Evolutionary conservation across 2,888 invertebrate genomes (phyloP).

Genomic region (Taenaris catops): DNA sequence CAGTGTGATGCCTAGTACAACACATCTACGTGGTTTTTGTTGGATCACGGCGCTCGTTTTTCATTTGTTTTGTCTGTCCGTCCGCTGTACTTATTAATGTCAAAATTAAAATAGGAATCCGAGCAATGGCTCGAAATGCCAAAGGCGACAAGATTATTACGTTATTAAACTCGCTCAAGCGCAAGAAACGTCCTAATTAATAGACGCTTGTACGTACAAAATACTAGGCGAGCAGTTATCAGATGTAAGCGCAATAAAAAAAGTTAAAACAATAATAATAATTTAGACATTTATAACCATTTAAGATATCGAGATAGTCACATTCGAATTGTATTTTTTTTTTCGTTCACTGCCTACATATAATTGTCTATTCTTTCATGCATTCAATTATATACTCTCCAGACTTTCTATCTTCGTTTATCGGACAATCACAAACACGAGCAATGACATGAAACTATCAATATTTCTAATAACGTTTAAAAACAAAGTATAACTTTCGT

Average conservation of each 20-base stretch:
- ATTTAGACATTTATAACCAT: constrained; percentile 24
- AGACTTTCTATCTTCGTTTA: constrained; percentile 74
- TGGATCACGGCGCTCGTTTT: constrained; percentile 58
- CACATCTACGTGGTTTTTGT: constrained; percentile 66
- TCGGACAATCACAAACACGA: constrained; percentile 69
- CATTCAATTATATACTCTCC: constrained; percentile 61
- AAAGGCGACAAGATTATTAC: constrained; percentile 64
- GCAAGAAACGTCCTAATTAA: constrained; percentile 53
- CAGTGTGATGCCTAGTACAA: constrained; percentile 70
- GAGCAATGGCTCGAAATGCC: constrained; percentile 51
- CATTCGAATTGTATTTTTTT: constrained; percentile 36
- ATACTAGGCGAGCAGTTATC: constrained; percentile 13
- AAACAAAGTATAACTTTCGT: constrained; percentile 75
- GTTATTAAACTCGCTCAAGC: constrained; percentile 48
- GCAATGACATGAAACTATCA: constrained; percentile 78
- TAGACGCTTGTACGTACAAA: constrained; percentile 45
- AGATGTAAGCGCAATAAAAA: constrained; percentile 22
- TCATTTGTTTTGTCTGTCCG: constrained; percentile 64
- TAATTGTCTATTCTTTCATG: constrained; percentile 42
- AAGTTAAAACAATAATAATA: constrained; percentile 23
- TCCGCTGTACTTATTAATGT: constrained; percentile 60
- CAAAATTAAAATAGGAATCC: constrained; percentile 63
- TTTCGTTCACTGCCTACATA: constrained; percentile 54
- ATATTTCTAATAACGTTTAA: constrained; percentile 78
- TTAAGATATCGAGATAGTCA: constrained; percentile 41